Evolutionary conservation across 2,888 invertebrate species (phyloP), one percentile per base, ranked within the genome.

Genomic region (Euclidia mi): DNA sequence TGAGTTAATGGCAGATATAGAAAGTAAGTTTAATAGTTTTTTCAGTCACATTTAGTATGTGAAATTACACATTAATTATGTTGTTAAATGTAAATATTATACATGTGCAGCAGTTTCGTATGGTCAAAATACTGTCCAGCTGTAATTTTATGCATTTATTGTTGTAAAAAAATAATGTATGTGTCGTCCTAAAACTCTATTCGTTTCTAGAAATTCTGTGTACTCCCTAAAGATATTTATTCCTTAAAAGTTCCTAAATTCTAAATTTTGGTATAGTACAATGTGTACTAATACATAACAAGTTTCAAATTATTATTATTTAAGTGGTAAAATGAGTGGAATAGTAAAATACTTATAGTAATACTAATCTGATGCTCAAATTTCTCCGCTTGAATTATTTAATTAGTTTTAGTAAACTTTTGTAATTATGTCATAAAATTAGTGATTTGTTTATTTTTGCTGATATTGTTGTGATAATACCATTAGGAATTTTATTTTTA

Each of bases 311-410:
- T 91, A 85, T 90, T 88, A 84, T 83, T 86, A 71, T 69, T 38
- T 42, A 58, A 37, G 80, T 88, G 89, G 83, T 73, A 81, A 88
- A 92, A 90, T 91, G 77, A 88, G 92, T 90, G 91, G 90, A 84
- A 61, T 66, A 61, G 47, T 32, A 43, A 57, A 69, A 70, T 65
- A 48, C 40, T 28, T 14, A 43, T 76, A 75, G 69, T 71, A 72
- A 76, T 76, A 60, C 40, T 60, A 84, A 84, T 92, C 92, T 92
- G 88, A 94, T 94, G 93, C 93, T 94, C 93, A 94, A 93, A 78
- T 79, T 85, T 85, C 74, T 88, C 78, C 83, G 92, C 92, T 92
- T 92, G 81, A 82, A 77, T 82, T 79, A 80, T 77, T 67, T 71
- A 68, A 82, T 80, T 86, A 82, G 77, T 80, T 79, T 70, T 81